phyloP scores from a whole-genome alignment of 2,888 invertebrate species.

The Sericinus montela region DNA sequence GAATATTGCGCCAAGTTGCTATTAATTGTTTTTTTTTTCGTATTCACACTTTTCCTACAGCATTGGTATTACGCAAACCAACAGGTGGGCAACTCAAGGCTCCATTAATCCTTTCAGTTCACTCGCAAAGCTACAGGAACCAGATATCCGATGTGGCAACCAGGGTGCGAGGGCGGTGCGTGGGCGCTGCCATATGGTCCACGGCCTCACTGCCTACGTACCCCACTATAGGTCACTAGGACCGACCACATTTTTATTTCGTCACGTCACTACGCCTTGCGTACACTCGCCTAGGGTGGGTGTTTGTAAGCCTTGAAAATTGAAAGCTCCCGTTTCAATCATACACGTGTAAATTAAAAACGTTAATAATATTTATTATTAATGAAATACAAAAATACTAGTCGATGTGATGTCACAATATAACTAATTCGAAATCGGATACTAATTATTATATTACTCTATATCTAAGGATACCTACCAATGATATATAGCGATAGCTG shows the following conservation, averaged over 20 bases:
- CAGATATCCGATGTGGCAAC: conserved; percentile 32
- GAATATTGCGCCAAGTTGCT: no score
- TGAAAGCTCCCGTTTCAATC: background rate
- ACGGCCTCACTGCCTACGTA: conserved; percentile 48
- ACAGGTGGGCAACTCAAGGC: background rate
- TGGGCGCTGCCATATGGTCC: conserved; percentile 55
- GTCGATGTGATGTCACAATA: no score
- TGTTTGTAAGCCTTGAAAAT: conserved; percentile 2
- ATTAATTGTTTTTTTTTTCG: no score
- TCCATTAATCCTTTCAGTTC: background rate
- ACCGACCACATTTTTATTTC: conserved; percentile 21
- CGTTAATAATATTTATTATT: no score
- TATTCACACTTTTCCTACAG: no score
- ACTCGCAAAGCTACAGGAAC: conserved; percentile 23
- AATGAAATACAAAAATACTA: no score
- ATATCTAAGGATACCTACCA: no score
- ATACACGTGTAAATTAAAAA: background rate
- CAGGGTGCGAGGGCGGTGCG: conserved; percentile 47
- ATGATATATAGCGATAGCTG: no score
- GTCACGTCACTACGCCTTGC: conserved; percentile 1
- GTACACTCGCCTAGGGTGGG: conserved; percentile 6
- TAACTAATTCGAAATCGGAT: no score
- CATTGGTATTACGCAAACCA: background rate
- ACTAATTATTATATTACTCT: no score
- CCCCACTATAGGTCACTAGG: conserved; percentile 39